A percentile compares a stretch with the other conserved stretches of the same genome.
phyloP scores from a whole-genome alignment of 2,797 vertebrate species.

The Varecia variegata region DNA sequence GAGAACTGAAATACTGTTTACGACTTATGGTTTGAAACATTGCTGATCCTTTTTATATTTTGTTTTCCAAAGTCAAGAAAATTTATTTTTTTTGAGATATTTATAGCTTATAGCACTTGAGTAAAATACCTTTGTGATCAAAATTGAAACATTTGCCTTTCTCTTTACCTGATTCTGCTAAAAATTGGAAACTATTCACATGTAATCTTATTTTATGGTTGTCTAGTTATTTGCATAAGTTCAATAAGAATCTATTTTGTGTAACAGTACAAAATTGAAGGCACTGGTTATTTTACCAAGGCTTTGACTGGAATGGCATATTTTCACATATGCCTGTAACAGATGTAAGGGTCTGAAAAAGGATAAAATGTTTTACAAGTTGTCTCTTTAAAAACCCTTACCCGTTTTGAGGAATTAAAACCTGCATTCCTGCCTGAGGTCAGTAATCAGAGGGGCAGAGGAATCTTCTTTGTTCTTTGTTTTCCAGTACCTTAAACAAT shows the following conservation, averaged over 20 bases:
- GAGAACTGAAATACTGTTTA: neutral
- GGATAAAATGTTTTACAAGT: too few relatives aligned
- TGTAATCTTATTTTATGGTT: neutral
- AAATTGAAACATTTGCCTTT: neutral
- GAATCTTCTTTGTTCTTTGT: neutral
- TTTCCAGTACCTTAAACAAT: neutral
- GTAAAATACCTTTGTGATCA: neutral
- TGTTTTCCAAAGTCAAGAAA: neutral
- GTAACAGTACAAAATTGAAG: neutral
- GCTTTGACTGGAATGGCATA: neutral
- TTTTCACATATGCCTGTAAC: neutral
- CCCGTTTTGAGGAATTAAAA: too few relatives aligned
- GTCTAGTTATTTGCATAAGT: neutral
- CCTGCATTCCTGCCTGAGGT: too few relatives aligned
- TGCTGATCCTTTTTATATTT: neutral
- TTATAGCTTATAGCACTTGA: neutral
- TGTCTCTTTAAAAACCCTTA: too few relatives aligned
- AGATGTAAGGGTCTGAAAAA: too few relatives aligned
- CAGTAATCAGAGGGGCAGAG: too few relatives aligned
- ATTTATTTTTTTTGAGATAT: neutral
- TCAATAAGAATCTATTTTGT: neutral
- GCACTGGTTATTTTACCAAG: neutral
- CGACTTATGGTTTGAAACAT: neutral
- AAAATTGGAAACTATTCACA: neutral
- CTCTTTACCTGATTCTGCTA: neutral